A percentile compares a stretch with the other conserved stretches of the same genome.
Conservation (phyloP, 37 sponge, comb jelly and placozoan genomes). For the Mnemiopsis leidyi region DNA sequence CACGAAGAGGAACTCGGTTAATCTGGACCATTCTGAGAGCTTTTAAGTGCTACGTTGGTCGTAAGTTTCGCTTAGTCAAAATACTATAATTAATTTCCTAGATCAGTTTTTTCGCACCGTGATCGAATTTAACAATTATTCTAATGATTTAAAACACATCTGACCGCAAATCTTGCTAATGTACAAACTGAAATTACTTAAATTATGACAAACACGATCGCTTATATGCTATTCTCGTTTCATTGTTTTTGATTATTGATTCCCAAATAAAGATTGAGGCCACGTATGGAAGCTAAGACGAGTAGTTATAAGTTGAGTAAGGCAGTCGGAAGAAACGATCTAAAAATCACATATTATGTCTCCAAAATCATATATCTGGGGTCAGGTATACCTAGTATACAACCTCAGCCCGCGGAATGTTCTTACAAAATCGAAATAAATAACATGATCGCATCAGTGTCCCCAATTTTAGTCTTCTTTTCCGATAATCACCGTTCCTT, state of each 20-base stretch:
- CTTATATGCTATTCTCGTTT: not conserved
- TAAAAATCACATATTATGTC: not conserved
- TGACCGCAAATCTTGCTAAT: not conserved
- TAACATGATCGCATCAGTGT: not conserved
- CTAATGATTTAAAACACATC: not conserved
- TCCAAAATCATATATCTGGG: not conserved
- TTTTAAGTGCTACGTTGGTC: no score
- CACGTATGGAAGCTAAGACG: not conserved
- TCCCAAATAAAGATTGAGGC: not conserved
- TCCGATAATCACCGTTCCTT: conserved; percentile 67
- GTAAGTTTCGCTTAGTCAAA: no score
- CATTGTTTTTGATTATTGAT: not conserved
- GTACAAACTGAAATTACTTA: not conserved
- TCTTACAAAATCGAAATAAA: not conserved
- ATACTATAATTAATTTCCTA: no score
- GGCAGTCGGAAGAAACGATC: not conserved
- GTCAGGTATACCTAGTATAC: not conserved
- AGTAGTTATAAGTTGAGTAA: no score
- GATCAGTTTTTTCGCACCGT: no score
- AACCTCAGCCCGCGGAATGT: not conserved
- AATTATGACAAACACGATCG: not conserved
- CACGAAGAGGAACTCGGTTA: no score
- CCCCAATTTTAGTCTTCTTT: conserved; percentile 48
- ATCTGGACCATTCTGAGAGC: no score
- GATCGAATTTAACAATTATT: no score